Evolutionary conservation across 2,888 invertebrate genomes (phyloP), one percentile per base, ranked within the genome.

Genomic region (Hedychridium roseum): DNA sequence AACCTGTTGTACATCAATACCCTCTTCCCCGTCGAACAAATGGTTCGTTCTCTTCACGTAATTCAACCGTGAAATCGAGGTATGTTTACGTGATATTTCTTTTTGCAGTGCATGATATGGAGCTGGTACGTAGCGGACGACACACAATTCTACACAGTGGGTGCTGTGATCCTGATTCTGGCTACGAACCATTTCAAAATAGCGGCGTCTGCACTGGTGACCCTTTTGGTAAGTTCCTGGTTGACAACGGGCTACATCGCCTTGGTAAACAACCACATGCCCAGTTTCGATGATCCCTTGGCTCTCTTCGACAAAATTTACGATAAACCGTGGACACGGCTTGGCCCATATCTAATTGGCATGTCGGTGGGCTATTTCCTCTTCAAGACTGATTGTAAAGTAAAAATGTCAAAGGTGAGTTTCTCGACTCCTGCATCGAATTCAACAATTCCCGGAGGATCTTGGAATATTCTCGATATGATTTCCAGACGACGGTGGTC

Each of bases 121-220:
- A 92, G 92, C 81, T 93, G 92, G 92, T 92, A 93, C 71, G 80
- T 93, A 35, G 90, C 92, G 1, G 91, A 92, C 66, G 92, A 93
- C 73, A 91, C 92, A 0, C 92, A 92, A 71, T 92, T 93, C 79
- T 93, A 92, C 73, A 86, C 91, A 1, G 84, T 93, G 54, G 91
- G 92, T 52, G 90, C 90, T 1, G 84, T 92, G 3, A 86, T 92
- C 21, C 82, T 92, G n/a, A 89, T 93, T 41, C 75, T 92, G 37
- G 91, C 90, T 0, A 87, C 89, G 11, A 90, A 88, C 64, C 90
- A 92, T 76, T 90, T 92, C 73, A 91, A 90, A 74, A 79, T 88
- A 1, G 90, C 92, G 1, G 88, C 87, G 0, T 82, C 83, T 0
- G 80, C 88, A 0, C 81, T 91, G 1, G 78, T 84, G 2, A 74